These are phyloP conservation scores for Aspidiotus rigidus DNA, from an alignment of 2,888 invertebrate species.

Conservation along the genomic window DNA sequence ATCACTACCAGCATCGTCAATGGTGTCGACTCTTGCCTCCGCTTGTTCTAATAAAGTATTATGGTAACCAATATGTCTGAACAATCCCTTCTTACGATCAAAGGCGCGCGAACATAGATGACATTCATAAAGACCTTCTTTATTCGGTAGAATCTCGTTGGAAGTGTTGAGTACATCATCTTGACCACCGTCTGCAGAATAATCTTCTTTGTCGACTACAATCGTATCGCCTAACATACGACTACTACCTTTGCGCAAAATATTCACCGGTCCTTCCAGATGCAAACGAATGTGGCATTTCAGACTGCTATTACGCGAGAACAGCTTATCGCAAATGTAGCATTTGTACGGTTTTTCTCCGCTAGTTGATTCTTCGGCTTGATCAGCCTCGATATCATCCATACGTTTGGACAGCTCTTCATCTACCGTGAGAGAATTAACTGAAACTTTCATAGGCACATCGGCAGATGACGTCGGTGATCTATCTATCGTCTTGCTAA, in stretches of 20 bases:
- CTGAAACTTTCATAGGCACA: too few species aligned
- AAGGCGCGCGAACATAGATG: not conserved
- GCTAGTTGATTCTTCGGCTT: not conserved
- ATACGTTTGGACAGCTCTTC: too few species aligned
- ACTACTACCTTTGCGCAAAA: not conserved
- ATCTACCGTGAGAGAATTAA: too few species aligned
- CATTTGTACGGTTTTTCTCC: constrained; percentile 23
- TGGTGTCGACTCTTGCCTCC: not conserved
- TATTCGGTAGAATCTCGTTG: not conserved
- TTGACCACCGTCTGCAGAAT: not conserved
- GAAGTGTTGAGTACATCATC: not conserved
- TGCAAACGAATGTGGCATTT: constrained; percentile 23
- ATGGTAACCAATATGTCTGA: constrained; percentile 5
- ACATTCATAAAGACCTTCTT: not conserved
- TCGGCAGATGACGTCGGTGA: too few species aligned
- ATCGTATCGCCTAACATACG: not conserved
- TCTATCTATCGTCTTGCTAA: too few species aligned
- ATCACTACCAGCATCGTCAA: not conserved
- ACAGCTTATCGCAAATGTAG: constrained; percentile 19
- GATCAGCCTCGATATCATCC: too few species aligned
- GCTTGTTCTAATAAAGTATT: not conserved
- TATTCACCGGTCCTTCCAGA: constrained; percentile 16
- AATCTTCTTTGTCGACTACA: not conserved
- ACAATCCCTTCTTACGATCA: not conserved
- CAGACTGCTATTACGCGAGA: constrained; percentile 28